These are phyloP conservation scores for Lasioglossum oenotherae DNA, from an alignment of 2,888 invertebrate genomes.

Conservation along the genomic window DNA sequence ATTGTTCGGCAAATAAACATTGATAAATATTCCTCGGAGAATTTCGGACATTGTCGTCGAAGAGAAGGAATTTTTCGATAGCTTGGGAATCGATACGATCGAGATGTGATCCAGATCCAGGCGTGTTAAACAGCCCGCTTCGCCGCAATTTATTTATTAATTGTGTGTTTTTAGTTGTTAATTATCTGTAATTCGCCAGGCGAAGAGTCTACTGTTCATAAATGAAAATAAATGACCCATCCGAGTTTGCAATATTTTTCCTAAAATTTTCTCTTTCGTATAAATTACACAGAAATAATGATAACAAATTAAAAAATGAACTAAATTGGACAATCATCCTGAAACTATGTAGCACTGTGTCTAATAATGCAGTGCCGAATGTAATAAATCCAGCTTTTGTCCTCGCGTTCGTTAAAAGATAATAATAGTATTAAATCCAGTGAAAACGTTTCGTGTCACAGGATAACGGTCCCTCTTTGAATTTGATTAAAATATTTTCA, in stretches of 20 bases:
- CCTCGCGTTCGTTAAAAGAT: background rate
- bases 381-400: background rate
- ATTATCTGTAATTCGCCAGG: conserved; percentile 13
- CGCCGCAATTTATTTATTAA: background rate
- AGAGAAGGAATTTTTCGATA: background rate
- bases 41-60: background rate
- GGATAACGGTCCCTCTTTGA: background rate
- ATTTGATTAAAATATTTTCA: background rate
- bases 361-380: background rate
- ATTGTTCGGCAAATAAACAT: background rate
- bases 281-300: background rate
- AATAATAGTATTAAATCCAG: background rate
- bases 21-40: background rate
- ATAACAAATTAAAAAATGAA: background rate
- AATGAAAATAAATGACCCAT: background rate
- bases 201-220: conserved; percentile 14
- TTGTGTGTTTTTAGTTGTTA: background rate
- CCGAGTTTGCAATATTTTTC: background rate
- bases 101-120: conserved; percentile 11
- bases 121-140: too few relatives aligned
- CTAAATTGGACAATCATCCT: background rate
- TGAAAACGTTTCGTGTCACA: background rate
- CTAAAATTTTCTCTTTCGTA: background rate
- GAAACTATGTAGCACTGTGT: background rate
- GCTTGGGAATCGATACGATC: conserved; percentile 18